These are phyloP conservation scores for Folsomia manolachei DNA, from an alignment of 2,888 invertebrate genomes.

Conservation along the genomic window DNA sequence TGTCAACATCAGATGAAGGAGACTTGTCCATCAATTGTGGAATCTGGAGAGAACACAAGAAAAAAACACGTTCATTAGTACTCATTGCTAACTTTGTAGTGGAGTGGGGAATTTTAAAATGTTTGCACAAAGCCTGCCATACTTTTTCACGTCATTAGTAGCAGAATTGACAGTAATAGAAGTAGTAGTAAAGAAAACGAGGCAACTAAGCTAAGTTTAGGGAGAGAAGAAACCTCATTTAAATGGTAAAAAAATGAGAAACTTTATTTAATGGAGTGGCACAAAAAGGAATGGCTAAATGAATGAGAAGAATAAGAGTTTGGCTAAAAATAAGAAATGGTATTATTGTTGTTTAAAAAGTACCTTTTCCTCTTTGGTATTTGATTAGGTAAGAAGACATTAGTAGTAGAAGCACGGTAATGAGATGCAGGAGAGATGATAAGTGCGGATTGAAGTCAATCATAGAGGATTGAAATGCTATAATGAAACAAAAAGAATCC, in stretches of 20 bases:
- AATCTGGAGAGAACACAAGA: conserved; percentile 34
- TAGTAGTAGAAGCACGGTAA: conserved; percentile 12
- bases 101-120: neutral
- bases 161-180: conserved; percentile 3
- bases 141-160: conserved; percentile 15
- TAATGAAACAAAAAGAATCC: conserved; percentile 12
- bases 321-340: conserved; percentile 12
- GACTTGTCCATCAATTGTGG: conserved; percentile 48
- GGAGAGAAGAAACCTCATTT: conserved; percentile 24
- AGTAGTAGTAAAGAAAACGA: neutral
- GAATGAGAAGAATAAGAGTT: no score
- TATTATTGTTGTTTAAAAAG: conserved; percentile 12
- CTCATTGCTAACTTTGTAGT: conserved; percentile 13
- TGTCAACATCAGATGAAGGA: conserved; percentile 46
- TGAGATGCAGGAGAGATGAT: conserved; percentile 19
- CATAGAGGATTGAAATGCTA: conserved; percentile 21
- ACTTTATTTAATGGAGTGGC: neutral
- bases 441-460: conserved; percentile 14
- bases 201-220: neutral
- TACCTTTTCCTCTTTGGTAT: conserved; percentile 22
- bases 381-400: conserved; percentile 20
- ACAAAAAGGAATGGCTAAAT: no score
- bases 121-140: neutral
- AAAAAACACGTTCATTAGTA: conserved; percentile 24
- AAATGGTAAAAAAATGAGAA: neutral